Conservation (phyloP, 2,113 vertebrate species). For the Aix galericulata region DNA sequence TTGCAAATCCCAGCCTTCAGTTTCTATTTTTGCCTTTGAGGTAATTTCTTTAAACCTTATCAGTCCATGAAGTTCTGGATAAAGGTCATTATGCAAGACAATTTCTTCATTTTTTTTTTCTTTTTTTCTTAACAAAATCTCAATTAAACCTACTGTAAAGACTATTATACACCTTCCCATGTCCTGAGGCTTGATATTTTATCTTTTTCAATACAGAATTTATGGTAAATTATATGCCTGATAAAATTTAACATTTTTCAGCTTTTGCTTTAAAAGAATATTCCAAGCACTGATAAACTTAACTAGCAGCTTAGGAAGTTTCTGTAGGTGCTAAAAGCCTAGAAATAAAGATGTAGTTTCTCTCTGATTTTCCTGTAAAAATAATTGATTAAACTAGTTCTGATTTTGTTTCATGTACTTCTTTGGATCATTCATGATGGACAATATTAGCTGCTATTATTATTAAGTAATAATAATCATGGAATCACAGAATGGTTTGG, state of each 20-base stretch:
- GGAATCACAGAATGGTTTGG: too few species aligned
- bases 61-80: background rate
- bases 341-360: background rate
- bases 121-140: background rate
- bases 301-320: background rate
- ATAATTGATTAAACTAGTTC: background rate
- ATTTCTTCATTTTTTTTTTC: background rate
- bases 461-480: background rate
- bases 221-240: background rate
- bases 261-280: background rate
- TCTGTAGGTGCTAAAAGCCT: background rate
- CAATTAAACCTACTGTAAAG: background rate
- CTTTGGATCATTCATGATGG: background rate
- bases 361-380: background rate
- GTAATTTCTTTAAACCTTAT: background rate
- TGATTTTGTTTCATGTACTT: background rate
- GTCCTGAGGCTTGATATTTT: background rate
- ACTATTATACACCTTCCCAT: background rate
- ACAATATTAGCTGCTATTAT: background rate
- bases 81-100: background rate
- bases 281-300: background rate
- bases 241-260: background rate
- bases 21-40: background rate
- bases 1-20: background rate
- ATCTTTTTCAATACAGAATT: background rate